phyloP scores from a whole-genome alignment of 2,113 vertebrate genomes.

The Morone saxatilis region DNA sequence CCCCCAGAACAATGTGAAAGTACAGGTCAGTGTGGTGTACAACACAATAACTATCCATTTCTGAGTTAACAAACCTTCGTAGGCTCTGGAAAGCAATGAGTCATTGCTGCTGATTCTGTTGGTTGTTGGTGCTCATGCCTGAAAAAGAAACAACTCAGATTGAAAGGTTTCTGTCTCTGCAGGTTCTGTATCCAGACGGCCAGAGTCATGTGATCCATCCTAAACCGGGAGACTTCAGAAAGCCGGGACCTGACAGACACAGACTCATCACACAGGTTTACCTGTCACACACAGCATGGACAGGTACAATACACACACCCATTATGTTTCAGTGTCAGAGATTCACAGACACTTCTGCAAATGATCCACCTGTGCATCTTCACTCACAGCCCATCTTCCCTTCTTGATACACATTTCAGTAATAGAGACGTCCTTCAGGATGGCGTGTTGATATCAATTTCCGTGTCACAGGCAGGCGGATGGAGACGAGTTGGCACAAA shows the following conservation, averaged over 20 bases:
- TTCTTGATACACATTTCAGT: too few species aligned
- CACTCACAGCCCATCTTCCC: too few species aligned
- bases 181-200: slow-evolving; percentile 97
- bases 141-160: too few species aligned
- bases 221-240: slow-evolving; percentile 95
- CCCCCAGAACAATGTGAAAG: slow-evolving; percentile 92
- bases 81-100: neutral
- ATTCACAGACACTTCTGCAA: too few species aligned
- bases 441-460: too few species aligned
- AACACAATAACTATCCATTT: neutral
- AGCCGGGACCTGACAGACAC: slow-evolving; percentile 93
- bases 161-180: neutral
- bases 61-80: too few species aligned
- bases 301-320: slow-evolving; percentile 76
- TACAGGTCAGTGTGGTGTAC: slow-evolving; percentile 87
- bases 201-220: slow-evolving; percentile 97
- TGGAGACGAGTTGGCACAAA: too few species aligned
- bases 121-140: too few species aligned
- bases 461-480: too few species aligned
- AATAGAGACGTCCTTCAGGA: too few species aligned
- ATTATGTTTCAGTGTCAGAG: neutral
- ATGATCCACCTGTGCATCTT: too few species aligned
- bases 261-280: slow-evolving; percentile 97
- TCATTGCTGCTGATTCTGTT: too few species aligned
- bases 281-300: slow-evolving; percentile 96